Evolutionary conservation across 2,797 vertebrate genomes (phyloP).

Genomic region (Bryconaethiops microstoma): DNA sequence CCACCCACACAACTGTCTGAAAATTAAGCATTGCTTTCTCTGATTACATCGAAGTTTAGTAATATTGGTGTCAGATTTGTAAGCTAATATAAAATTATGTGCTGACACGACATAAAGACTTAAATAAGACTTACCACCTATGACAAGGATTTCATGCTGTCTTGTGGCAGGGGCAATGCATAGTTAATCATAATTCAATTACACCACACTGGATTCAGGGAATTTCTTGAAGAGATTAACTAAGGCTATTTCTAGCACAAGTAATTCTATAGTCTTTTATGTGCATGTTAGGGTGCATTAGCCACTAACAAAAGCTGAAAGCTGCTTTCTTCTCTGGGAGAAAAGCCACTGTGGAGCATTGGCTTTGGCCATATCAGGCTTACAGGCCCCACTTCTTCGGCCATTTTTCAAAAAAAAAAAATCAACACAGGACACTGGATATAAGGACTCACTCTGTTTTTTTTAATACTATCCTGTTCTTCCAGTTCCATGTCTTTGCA

Average conservation of each 20-base stretch:
- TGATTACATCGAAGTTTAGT: conserved; percentile 5
- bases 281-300: conserved; percentile 61
- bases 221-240: conserved; percentile 60
- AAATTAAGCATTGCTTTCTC: not conserved
- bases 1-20: not conserved
- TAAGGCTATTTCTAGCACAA: conserved; percentile 17
- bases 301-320: conserved; percentile 62
- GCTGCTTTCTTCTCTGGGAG: conserved; percentile 50
- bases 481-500: not conserved
- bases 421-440: not conserved
- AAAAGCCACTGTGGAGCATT: not conserved
- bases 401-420: conserved; percentile 1
- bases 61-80: not conserved
- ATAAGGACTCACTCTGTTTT: not conserved
- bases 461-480: not conserved
- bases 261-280: conserved; percentile 49
- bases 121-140: not conserved
- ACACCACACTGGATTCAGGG: conserved; percentile 49
- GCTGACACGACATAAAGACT: not conserved
- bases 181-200: conserved; percentile 42
- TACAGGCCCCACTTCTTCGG: not conserved
- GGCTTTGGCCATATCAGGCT: not conserved
- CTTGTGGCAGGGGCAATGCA: not conserved
- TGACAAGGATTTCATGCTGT: not conserved
- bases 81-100: not conserved